Evolutionary conservation across 1,140 invertebrate genomes (phyloP), one percentile per base, ranked within the genome.

Genomic region (Mamestra configurata): DNA sequence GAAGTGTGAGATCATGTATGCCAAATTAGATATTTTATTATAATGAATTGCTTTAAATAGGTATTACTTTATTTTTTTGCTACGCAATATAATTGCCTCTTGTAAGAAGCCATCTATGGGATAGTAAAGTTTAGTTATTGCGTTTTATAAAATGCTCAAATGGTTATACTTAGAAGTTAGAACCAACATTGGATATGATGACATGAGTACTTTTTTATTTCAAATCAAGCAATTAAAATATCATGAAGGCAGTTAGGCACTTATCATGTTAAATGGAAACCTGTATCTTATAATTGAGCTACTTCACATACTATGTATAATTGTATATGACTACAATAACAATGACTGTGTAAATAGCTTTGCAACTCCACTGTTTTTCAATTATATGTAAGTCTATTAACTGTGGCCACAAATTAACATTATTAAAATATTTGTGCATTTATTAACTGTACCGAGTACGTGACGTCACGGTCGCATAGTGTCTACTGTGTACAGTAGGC

Each of bases 1-100:
- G 53, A 78, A 81, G 81, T 81, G 78, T 87, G 84, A 89, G 82
- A 81, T 89, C 87, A 87, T 85, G 82, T 80, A 81, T 85, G 82
- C 79, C 79, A 80, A 80, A 84, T 84, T 82, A 71, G 61, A 75
- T 77, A 79, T 79, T 73, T 75, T 79, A 76, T 79, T 79, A 82
- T 79, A 76, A 82, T 82, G 61, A 79, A 57, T 55, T 18, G n/a
- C 59, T 55, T 40, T 55, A 73, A 40, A 71, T 24, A 27, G 27
- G 35, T 40, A 72, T 18, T 57, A 37, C 51, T n/a, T 73, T 71
- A 43, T 71, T 71, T 71, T n/a, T 51, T 40, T n/a, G 24, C 15
- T 53, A 46, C n/a, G 68, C 68, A 7, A 31, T 24, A 15, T 51
- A 49, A 61, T 61, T 72, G 51, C 68, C 27, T 64, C 49, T 64